Evolutionary conservation across 2,113 vertebrate species (phyloP), one percentile per base, ranked within the genome.

Genomic region (Rutilus rutilus): DNA sequence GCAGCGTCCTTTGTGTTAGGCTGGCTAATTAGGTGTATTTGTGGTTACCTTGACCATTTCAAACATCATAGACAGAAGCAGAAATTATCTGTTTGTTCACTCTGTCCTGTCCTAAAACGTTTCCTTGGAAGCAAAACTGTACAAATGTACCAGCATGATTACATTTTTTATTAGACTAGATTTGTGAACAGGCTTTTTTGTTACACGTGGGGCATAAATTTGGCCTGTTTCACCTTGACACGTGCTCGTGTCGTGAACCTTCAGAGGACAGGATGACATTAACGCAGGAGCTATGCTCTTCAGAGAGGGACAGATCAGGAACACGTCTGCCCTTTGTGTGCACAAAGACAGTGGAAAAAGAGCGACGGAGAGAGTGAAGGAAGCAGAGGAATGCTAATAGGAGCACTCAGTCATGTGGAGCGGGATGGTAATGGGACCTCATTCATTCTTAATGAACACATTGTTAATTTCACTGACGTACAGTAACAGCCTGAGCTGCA

Each of bases 381-480:
- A 67, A 83, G 79, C 57, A 76, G 59, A 81, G 47, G 45, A 89
- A 88, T 89, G 89, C 71, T 87, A 88, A 88, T 85, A 75, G 81
- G 75, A 73, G 27, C 85, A 86, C 79, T 86, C 89, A 74, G 84
- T 86, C 86, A 87, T 86, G 90, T 86, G 76, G 73, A 78, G 69
- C 36, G 30, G 52, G 33, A 84, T 59, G 54, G 86, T 89, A 85
- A 88, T 86, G 74, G 64, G 74, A 82, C 69, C 75, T 77, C 74
- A 84, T 91, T 88, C 85, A 85, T 87, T 89, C 76, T 86, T 89
- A 91, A 90, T 86, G 83, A 90, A 88, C 85, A 87, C 67, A 59
- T 84, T 88, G 88, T 87, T 90, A 84, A 90, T 89, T 86, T 88
- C 76, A 85, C 64, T 65, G 77, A 82, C n/a, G 60, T 85, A 83